phyloP scores from a whole-genome alignment of 2,113 vertebrate species.

The Mirounga angustirostris region DNA sequence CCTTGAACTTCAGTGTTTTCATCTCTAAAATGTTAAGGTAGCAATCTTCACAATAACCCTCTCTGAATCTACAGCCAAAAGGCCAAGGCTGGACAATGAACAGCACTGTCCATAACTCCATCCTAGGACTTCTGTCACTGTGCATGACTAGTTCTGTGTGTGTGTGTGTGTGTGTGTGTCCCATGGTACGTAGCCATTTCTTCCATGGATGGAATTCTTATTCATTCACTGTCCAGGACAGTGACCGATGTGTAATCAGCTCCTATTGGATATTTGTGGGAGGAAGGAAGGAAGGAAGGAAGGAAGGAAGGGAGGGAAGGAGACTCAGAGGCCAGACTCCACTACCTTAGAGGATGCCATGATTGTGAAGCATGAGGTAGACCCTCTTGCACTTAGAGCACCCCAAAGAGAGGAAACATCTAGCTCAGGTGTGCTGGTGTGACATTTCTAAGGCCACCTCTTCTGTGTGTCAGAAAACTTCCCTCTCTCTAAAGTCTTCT shows the following conservation, averaged over 20 bases:
- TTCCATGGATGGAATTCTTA: not conserved
- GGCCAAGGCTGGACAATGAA: not conserved
- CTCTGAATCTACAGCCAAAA: not conserved
- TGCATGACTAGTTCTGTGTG: not conserved
- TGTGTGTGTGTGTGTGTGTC: not conserved
- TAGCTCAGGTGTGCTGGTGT: no score
- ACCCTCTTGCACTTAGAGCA: no score
- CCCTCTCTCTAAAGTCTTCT: not conserved
- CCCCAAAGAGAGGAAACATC: not conserved
- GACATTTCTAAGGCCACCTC: not conserved
- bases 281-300: not conserved
- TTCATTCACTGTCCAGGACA: not conserved
- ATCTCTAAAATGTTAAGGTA: not conserved
- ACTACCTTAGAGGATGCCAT: rapidly evolving
- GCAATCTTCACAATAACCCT: not conserved
- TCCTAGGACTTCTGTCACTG: rapidly evolving
- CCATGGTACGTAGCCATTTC: rapidly evolving
- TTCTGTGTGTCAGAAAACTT: not conserved
- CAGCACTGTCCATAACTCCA: rapidly evolving
- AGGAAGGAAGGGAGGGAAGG: not conserved
- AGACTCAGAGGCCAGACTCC: not conserved
- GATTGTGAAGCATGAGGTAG: rapidly evolving
- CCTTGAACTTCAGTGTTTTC: not conserved
- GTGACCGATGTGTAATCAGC: rapidly evolving
- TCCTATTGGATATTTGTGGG: not conserved